Conservation (phyloP, 1,140 invertebrate species). For the Druon quercuslanigerum region DNA sequence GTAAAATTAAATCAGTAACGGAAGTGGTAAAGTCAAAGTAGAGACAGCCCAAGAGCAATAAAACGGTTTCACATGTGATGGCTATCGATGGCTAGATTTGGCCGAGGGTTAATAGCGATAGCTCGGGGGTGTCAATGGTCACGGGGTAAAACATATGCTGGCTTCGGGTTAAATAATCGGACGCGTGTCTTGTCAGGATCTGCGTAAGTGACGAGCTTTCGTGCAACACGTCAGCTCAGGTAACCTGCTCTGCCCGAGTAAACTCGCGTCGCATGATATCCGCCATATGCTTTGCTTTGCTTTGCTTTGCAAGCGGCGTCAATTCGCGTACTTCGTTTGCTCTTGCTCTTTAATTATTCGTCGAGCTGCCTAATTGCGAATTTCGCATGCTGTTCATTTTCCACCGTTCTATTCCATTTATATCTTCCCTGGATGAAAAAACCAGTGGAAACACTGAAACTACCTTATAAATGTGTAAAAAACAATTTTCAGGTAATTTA, state of each 20-base stretch:
- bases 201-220: conserved; percentile 49
- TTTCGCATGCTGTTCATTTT: conserved; percentile 27
- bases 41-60: too few relatives aligned
- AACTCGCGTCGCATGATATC: conserved; percentile 41
- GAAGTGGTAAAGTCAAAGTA: too few relatives aligned
- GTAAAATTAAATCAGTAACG: too few relatives aligned
- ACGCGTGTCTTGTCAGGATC: conserved; percentile 46
- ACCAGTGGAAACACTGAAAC: neutral
- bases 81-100: conserved; percentile 46
- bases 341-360: conserved; percentile 45
- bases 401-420: conserved; percentile 22
- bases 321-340: conserved; percentile 44
- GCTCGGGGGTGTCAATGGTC: conserved; percentile 40
- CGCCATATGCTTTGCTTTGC: conserved; percentile 58
- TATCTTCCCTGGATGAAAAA: neutral
- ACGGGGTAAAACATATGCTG: conserved; percentile 46
- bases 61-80: too few relatives aligned
- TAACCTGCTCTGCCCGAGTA: conserved; percentile 44
- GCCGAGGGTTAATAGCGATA: conserved; percentile 61
- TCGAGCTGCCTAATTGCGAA: conserved; percentile 25
- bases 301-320: conserved; percentile 45
- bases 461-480: neutral
- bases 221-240: conserved; percentile 50
- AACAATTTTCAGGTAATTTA: neutral
- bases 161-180: conserved; percentile 53